Conservation (phyloP, 2,113 vertebrate genomes). For the Pseudorasbora parva region DNA sequence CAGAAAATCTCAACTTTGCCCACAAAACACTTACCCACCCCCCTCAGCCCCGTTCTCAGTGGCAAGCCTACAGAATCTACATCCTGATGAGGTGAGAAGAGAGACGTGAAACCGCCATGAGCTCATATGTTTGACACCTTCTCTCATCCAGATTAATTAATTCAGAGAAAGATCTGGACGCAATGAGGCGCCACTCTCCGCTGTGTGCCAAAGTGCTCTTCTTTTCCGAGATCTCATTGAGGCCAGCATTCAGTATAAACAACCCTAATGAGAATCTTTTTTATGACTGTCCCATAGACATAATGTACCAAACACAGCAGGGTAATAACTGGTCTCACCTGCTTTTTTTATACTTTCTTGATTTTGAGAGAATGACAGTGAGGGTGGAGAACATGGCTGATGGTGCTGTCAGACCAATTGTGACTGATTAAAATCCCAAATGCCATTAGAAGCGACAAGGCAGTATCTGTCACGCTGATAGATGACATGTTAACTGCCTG, state of each 20-base stretch:
- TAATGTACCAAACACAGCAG: not conserved
- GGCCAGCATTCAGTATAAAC: constrained; percentile 61
- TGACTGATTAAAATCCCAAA: constrained; percentile 46
- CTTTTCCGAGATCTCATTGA: constrained; percentile 1
- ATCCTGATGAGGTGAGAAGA: constrained; percentile 58
- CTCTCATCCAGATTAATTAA: constrained; percentile 66
- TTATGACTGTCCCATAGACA: constrained; percentile 54
- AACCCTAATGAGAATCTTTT: constrained; percentile 17
- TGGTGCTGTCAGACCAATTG: constrained; percentile 37
- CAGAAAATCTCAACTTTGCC: not conserved
- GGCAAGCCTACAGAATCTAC: constrained; percentile 46
- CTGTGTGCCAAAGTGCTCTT: constrained; percentile 54
- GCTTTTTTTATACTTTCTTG: constrained; percentile 50
- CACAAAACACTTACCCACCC: constrained; percentile 16
- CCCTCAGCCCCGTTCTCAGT: constrained; percentile 38
- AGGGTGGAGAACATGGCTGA: constrained; percentile 42
- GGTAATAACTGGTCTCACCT: not conserved
- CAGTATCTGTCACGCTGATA: constrained; percentile 41
- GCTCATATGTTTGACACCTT: constrained; percentile 66
- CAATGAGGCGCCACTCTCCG: constrained; percentile 64
- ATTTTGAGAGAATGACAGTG: constrained; percentile 44
- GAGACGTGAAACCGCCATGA: not conserved
- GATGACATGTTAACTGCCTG: constrained; percentile 53
- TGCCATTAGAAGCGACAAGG: not conserved
- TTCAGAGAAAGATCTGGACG: constrained; percentile 54